Base-by-base conservation (phyloP, 2,113 vertebrate species). In the Zootoca vivipara region DNA sequence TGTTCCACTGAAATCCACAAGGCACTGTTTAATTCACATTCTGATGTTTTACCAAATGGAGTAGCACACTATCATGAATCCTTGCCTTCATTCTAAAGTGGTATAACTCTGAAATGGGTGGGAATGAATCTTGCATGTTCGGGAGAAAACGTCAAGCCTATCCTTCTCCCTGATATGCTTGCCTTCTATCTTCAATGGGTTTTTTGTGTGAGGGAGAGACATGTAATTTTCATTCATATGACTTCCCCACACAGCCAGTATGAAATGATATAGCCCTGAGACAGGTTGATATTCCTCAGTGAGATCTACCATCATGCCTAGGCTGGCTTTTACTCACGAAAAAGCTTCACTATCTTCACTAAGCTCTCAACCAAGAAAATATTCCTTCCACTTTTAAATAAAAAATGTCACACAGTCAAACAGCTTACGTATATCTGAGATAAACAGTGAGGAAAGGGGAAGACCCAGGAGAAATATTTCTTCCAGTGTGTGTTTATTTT, bases 401-500 rank as follows among this genome's bases (percentile, higher is more conserved):
- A 69, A 10, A 10, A 1, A 4, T 72, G 3, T 30, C 33, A 93
- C 33, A 12, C 72, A 58, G 30, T 86, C 85, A 70, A 38, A 64
- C 28, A 78, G 65, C 46, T 87, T 77, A 52, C 9, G 10, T 52
- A 52, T 6, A 88, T 86, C 90, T 87, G 58, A 83, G 56, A 87
- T 3, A 46, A 92, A 82, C 82, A 38, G 67, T 26, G 83, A 67
- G 91, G 30, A 28, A 26, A 78, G 88, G 83, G 20, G 73, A 4
- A 65, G 7, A 69, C 62, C 77, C 42, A 4, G 38, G 73, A 62
- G 58, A 38, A 35, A 70, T 1, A 22, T 46, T 75, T 91, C 74
- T 85, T n/a, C 91, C 83, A 12, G 87, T 35, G n/a, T 79, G 7
- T 91, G 77, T 90, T 93, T 88, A 69, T 85, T 84, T 93, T 93